These are phyloP conservation scores for Sycophila texana DNA, from an alignment of 2,888 invertebrate species.

Conservation along the genomic window DNA sequence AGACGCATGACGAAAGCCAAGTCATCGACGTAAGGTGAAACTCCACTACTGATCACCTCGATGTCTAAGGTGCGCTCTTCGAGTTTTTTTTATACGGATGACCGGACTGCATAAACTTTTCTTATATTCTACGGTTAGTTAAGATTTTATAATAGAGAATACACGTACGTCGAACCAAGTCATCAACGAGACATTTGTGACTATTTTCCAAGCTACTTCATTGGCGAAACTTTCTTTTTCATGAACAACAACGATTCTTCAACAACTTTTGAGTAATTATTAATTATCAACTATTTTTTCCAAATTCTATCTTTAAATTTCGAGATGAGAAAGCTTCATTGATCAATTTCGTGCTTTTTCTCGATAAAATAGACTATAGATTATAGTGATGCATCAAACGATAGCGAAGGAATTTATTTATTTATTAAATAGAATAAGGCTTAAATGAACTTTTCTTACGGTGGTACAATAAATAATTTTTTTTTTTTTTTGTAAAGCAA, in stretches of 20 bases:
- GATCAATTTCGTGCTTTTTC: not conserved
- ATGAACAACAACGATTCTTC: not conserved
- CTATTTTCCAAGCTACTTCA: not conserved
- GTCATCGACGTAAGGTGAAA: conserved; percentile 22
- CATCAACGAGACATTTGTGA: conserved; percentile 10
- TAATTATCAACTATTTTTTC: not conserved
- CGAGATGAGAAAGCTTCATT: not conserved
- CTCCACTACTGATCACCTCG: conserved; percentile 1
- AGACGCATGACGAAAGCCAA: conserved; percentile 3
- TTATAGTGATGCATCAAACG: too few species aligned
- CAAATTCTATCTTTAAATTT: not conserved
- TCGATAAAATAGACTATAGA: too few species aligned
- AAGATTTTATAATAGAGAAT: conserved; percentile 57
- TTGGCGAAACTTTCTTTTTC: conserved; percentile 16
- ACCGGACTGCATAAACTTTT: conserved; percentile 31
- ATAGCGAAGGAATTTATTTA: not conserved
- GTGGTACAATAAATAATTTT: too few species aligned
- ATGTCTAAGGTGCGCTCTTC: not conserved
- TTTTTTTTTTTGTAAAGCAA: too few species aligned
- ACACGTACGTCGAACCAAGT: conserved; percentile 46
- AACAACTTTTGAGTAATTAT: conserved; percentile 32
- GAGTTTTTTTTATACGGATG: conserved; percentile 17
- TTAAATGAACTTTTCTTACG: not conserved
- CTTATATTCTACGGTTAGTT: conserved; percentile 54
- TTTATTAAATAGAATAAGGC: not conserved